Evolutionary conservation across 2,888 invertebrate species (phyloP), one percentile per base, ranked within the genome.

Genomic region (Folsomia manolachei): DNA sequence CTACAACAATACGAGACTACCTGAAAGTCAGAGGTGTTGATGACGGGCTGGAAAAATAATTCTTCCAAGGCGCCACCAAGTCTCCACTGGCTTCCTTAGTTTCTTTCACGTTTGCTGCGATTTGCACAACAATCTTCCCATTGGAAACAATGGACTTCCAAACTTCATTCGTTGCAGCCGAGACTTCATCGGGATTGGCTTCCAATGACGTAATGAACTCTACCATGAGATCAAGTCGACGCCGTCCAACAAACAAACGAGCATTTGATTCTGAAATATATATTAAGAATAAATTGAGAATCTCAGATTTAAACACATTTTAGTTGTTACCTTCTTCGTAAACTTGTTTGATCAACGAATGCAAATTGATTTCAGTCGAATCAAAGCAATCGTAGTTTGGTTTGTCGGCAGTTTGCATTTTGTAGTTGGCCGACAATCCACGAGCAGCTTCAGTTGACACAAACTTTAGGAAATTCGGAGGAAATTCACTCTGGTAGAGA

Each of bases 381-480:
- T 80, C 80, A 71, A 80, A 80, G 56, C 72, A 77, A 27, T 79
- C 79, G 63, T 80, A 80, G 51, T 78, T 80, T 1, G 80, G 78
- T 27, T 69, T 68, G 11, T 76, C 76, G 11, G 76, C 75, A 11
- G 75, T 79, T 64, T 80, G 80, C 77, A 78, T 78, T 24, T 74
- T 70, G 72, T 80, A 80, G 61, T 79, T 79, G 1, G 78, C 73
- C n/a, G 78, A 76, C 2, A 80, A 63, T 24, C 80, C 80, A 7
- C 78, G 68, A 1, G 77, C 78, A 27, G 80, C 80, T 83, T 94
- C 92, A 74, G 90, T 89, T 0, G 91, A 90, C 78, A 92, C 90
- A 53, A 93, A 90, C 80, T 90, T 88, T 62, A 94, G 83, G 76
- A 94, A 86, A 69, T 92, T 92, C 18, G 88, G 86, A 0, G 89